phyloP scores from a whole-genome alignment of 1,140 invertebrate genomes.

The Orius insidiosus region DNA sequence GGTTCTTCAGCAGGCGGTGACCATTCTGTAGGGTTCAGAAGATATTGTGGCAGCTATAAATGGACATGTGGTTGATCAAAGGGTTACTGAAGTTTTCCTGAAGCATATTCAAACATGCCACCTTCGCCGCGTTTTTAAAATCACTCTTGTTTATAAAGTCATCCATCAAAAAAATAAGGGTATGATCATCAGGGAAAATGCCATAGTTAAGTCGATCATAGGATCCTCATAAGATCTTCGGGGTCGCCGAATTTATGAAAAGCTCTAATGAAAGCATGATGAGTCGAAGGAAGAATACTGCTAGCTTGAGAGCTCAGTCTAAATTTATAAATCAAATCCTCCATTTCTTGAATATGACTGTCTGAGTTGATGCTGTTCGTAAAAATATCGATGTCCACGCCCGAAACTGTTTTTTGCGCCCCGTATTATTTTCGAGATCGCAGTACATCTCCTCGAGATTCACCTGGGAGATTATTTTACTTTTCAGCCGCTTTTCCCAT shows the following conservation, averaged over 20 bases:
- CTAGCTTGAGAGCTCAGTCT: constrained; percentile 46
- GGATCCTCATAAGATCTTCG: constrained; percentile 46
- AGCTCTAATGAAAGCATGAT: constrained; percentile 56
- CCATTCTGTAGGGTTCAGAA: constrained; percentile 40
- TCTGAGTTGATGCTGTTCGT: constrained; percentile 36
- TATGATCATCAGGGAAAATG: constrained; percentile 66
- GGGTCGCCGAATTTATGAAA: constrained; percentile 37
- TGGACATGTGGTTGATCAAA: constrained; percentile 44
- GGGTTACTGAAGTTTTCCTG: constrained; percentile 72
- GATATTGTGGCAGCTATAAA: constrained; percentile 61
- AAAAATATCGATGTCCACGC: constrained; percentile 59
- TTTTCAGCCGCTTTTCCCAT: constrained; percentile 43
- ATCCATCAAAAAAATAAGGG: constrained; percentile 68
- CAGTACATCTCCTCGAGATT: constrained; percentile 41
- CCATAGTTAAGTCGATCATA: constrained; percentile 79
- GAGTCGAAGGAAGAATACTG: constrained; percentile 56
- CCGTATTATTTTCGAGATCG: constrained; percentile 39
- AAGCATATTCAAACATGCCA: constrained; percentile 64
- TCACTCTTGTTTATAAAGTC: constrained; percentile 51
- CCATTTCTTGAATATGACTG: constrained; percentile 40
- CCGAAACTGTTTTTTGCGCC: constrained; percentile 33
- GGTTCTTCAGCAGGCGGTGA: constrained; percentile 27
- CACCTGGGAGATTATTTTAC: constrained; percentile 40
- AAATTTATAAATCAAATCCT: constrained; percentile 48
- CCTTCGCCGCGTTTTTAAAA: constrained; percentile 49